These are phyloP conservation scores for Aphyosemion australe DNA, from an alignment of 2,113 vertebrate genomes.

Conservation along the genomic window DNA sequence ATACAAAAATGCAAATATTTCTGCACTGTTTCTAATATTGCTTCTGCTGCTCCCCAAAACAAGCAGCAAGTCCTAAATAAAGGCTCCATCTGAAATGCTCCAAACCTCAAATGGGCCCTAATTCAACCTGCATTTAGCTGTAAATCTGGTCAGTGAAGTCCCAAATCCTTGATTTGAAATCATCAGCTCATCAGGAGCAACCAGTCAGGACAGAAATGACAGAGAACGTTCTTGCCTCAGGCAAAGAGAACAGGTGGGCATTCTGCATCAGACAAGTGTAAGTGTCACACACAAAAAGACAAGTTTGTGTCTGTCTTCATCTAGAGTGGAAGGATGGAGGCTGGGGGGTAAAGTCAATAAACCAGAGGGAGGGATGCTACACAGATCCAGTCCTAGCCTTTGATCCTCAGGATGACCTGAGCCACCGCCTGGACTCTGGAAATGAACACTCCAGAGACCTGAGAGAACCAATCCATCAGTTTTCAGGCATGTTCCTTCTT, in stretches of 20 bases:
- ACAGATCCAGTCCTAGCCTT: slow-evolving; percentile 65
- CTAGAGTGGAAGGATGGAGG: not conserved
- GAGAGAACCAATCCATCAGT: slow-evolving; percentile 65
- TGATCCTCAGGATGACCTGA: slow-evolving; percentile 71
- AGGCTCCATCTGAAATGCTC: too few species aligned
- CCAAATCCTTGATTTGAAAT: too few species aligned
- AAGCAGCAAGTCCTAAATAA: too few species aligned
- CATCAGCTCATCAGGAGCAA: not conserved
- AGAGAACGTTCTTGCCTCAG: slow-evolving; percentile 46
- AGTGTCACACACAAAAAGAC: slow-evolving; percentile 42
- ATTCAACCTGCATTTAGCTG: too few species aligned
- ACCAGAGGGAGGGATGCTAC: slow-evolving; percentile 54
- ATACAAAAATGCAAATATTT: too few species aligned
- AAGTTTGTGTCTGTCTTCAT: slow-evolving; percentile 55
- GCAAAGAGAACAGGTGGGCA: slow-evolving; percentile 29
- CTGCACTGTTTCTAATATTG: too few species aligned
- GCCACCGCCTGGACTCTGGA: slow-evolving; percentile 54
- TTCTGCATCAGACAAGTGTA: slow-evolving; percentile 35
- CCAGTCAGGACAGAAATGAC: slow-evolving; percentile 32
- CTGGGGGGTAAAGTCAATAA: slow-evolving; percentile 19
- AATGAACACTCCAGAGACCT: slow-evolving; percentile 67
- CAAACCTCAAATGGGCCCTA: too few species aligned
- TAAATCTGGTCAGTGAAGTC: not conserved
- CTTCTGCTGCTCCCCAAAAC: too few species aligned
- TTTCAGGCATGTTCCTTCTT: slow-evolving; percentile 25